Conservation (phyloP, 2,797 vertebrate genomes). For the Neosilurus hyrtlii region DNA sequence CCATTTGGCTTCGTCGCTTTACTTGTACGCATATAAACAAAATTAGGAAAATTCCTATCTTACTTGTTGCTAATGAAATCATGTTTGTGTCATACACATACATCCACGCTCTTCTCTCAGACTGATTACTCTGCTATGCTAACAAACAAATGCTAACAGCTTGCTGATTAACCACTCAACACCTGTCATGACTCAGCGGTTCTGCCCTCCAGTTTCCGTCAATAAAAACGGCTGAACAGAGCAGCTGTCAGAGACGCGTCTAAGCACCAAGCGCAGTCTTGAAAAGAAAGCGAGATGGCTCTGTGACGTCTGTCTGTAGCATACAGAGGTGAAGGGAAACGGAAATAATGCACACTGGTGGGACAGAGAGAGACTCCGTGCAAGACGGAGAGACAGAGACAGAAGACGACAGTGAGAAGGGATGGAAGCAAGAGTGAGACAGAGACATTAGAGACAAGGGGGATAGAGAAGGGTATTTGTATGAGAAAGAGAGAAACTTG, state of each 20-base stretch:
- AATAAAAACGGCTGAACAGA: neutral
- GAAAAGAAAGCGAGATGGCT: neutral
- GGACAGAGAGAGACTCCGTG: neutral
- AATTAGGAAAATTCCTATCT: neutral
- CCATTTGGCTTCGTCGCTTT: neutral
- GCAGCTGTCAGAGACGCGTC: conserved; percentile 22
- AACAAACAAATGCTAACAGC: neutral
- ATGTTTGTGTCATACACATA: too few species aligned
- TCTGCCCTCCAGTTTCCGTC: neutral
- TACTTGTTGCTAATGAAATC: neutral
- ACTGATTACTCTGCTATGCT: neutral
- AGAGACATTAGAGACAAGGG: too few species aligned
- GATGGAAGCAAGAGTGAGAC: neutral
- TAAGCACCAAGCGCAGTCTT: neutral
- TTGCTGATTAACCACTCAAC: neutral
- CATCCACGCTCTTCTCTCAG: neutral
- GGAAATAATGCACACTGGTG: neutral
- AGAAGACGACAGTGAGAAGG: neutral
- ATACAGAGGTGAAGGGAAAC: too few species aligned
- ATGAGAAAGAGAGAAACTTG: conserved; percentile 26
- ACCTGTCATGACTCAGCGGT: conserved; percentile 30
- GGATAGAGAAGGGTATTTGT: neutral
- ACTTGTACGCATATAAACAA: neutral
- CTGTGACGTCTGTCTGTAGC: conserved; percentile 1
- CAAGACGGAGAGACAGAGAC: neutral